phyloP scores from a whole-genome alignment of 35 echinoderm and acorn worm genomes.

The Amphiura filiformis region DNA sequence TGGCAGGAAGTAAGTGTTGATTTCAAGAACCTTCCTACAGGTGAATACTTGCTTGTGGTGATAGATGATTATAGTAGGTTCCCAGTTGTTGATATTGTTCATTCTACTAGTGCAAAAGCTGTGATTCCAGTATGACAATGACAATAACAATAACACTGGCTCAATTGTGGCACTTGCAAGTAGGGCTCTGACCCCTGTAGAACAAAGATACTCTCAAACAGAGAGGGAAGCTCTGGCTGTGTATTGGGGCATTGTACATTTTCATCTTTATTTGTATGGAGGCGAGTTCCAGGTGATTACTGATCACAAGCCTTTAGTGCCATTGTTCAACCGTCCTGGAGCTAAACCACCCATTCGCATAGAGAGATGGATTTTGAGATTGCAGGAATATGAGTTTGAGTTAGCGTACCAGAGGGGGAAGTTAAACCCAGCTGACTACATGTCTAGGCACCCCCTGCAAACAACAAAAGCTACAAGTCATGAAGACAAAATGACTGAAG shows the following conservation, averaged over 20 bases:
- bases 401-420: slow-evolving; percentile 59
- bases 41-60: slow-evolving; percentile 39
- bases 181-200: no score
- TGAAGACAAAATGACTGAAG: no score
- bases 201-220: no score
- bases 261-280: slow-evolving; percentile 51
- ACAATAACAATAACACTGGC: slow-evolving; percentile 51
- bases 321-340: slow-evolving; percentile 57
- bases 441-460: slow-evolving; percentile 30
- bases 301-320: no score
- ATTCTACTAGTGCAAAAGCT: slow-evolving; percentile 55
- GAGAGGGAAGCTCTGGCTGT: no score
- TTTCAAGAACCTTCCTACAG: slow-evolving; percentile 45
- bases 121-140: slow-evolving; percentile 77
- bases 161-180: no score
- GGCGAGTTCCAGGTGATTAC: slow-evolving; percentile 54
- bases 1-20: slow-evolving; percentile 72
- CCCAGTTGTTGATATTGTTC: slow-evolving; percentile 51
- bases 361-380: slow-evolving; percentile 77
- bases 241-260: no score
- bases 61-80: slow-evolving; percentile 37
- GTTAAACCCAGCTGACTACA: no score
- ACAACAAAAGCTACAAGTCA: slow-evolving; percentile 41
- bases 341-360: slow-evolving; percentile 54
- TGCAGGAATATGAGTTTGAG: no score